Evolutionary conservation across 2,888 invertebrate genomes (phyloP), one percentile per base, ranked within the genome.

Genomic region (Tenthredo distinguenda): DNA sequence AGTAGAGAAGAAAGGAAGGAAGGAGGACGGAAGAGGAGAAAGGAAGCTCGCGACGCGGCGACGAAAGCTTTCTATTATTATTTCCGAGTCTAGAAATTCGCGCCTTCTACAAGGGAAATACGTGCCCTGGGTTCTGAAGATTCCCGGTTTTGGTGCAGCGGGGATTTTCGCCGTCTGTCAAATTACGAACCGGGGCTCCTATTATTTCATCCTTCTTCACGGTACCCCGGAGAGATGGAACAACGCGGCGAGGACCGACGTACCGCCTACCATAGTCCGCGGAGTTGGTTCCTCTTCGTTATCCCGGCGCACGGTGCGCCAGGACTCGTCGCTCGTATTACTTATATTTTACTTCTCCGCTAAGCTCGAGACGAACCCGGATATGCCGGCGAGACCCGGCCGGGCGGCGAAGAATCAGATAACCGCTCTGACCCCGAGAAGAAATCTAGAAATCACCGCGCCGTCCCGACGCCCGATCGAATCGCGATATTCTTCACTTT

Each of bases 161-260:
- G 43, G 74, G 74, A 74, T 26, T 62, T 15, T 83, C 68, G 47
- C 40, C 43, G 83, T 68, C 83, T 83, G 71, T 83, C 83, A 83
- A 83, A 83, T 83, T 83, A 83, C 65, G 83, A 26, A 83, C 37
- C 47, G n/a, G n/a, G 31, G 68, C 31, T 68, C 47, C 47, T 71
- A 83, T 83, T 83, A 83, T 83, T 83, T 68, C 83, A 83, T 83
- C 71, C 68, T 83, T 71, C 50, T 83, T 71, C 31, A 47, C 68
- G 15, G 26, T 47, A 31, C 83, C 83, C 68, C n/a, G 9, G 83
- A 58, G 37, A 47, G n/a, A n/a, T 9, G 5, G 18, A 9, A 81
- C 81, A 34, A 31, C 55, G 55, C 15, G 26, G 15, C 7, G 40
- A 62, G 62, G 12, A 81, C n/a, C 77, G 21, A 34, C 47, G 15